Base-by-base conservation (phyloP, 2,888 invertebrate species). In the Sminthurides aquaticus region DNA sequence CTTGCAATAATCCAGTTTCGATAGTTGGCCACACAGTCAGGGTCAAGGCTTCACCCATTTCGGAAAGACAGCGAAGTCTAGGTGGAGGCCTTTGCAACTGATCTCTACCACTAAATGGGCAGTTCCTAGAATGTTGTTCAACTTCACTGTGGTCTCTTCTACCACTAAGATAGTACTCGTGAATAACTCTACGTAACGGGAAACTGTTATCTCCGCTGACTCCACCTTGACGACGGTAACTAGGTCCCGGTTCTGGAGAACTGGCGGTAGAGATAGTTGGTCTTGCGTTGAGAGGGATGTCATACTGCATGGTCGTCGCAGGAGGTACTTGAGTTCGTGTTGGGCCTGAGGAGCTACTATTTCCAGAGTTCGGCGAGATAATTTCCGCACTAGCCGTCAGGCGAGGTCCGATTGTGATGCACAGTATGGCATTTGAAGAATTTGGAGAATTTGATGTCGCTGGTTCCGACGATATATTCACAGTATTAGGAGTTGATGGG, bases 101-200 rank as follows among this genome's bases (percentile, higher is more conserved):
- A 24, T 67, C 65, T 26, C 68, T 65, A 18, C 66, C 66, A 18
- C 67, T 66, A 62, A 71, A 73, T 2, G 74, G 74, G 54, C 74
- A 74, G 52, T 70, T 70, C 48, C 74, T 64, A n/a, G 74, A 65
- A 60, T 72, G 72, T 52, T 69, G 68, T 52, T 72, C 70, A 24
- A 69, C 62, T 5, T 67, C 67, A n/a, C 68, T 67, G 58, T 56
- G 52, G 26, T 29, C 25, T 54, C 60, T 60, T 34, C 71, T 62
- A 8, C 69, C 64, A 43, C 66, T 60, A 0, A 72, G 65, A 57
- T 72, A 70, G 55, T 67, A 71, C 59, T 73, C 73, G 34, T 71
- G 54, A 1, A 69, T 63, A 20, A 71, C 59, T 64, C 64, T 48
- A 22, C 59, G 52, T 20, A 56, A 22, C 28, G 27, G 27, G 3